Percentiles rank a stretch among this genome's conserved stretches.
phyloP scores from a whole-genome alignment of 2,888 invertebrate genomes.

The Iphiclides podalirius region DNA sequence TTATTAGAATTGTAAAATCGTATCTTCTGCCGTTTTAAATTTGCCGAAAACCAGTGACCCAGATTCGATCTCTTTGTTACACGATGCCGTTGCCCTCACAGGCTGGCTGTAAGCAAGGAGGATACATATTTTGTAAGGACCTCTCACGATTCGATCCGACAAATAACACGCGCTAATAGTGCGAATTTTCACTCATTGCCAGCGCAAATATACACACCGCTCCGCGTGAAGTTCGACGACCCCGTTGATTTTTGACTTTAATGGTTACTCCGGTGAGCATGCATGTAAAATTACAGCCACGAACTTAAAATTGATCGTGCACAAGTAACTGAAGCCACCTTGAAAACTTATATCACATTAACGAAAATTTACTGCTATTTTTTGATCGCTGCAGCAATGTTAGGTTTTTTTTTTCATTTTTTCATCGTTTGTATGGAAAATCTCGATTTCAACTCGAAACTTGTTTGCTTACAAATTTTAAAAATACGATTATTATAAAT shows the following conservation, averaged over 20 bases:
- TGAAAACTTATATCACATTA: slow-evolving; percentile 11
- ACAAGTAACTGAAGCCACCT: slow-evolving; percentile 10
- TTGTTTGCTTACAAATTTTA: too few species aligned
- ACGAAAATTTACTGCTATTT: slow-evolving; percentile 4
- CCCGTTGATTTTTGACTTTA: slow-evolving; percentile 38
- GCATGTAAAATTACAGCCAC: slow-evolving; percentile 15
- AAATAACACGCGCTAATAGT: slow-evolving; percentile 52
- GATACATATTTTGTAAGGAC: slow-evolving; percentile 55
- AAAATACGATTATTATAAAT: too few species aligned
- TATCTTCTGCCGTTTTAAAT: slow-evolving; percentile 40
- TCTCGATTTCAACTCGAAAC: too few species aligned
- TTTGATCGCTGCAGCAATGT: too few species aligned
- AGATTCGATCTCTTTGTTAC: slow-evolving; percentile 53
- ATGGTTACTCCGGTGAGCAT: slow-evolving; percentile 13
- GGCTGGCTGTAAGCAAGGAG: slow-evolving; percentile 50
- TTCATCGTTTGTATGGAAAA: too few species aligned
- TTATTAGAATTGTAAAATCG: slow-evolving; percentile 51
- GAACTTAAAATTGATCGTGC: slow-evolving; percentile 11
- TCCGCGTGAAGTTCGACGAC: slow-evolving; percentile 55
- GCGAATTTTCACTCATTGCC: slow-evolving; percentile 66
- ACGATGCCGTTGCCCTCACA: slow-evolving; percentile 52
- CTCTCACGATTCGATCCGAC: slow-evolving; percentile 42
- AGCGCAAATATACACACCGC: slow-evolving; percentile 54
- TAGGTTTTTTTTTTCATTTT: too few species aligned
- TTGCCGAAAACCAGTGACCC: slow-evolving; percentile 55